Conservation (phyloP, 2,888 invertebrate species). For the Helobdella robusta region DNA sequence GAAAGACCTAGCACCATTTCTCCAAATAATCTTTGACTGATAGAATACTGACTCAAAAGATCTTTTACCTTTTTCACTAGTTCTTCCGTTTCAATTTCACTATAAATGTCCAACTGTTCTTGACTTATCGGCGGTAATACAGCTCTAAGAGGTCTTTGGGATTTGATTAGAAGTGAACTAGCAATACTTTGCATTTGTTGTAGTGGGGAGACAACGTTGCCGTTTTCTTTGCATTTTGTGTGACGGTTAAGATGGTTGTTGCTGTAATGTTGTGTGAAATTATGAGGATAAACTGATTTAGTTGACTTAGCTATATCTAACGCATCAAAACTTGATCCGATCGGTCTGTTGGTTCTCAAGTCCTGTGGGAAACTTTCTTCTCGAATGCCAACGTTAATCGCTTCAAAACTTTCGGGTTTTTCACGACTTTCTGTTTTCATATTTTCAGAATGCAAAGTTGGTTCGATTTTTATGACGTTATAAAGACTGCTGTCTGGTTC, state of each 20-base stretch:
- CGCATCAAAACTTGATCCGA: constrained; percentile 27
- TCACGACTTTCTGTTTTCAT: constrained; percentile 3
- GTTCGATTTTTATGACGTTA: constrained; percentile 11
- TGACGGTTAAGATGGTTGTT: not conserved
- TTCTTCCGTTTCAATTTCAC: constrained; percentile 93
- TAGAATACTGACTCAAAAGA: constrained; percentile 51
- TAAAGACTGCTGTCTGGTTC: not conserved
- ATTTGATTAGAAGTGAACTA: constrained; percentile 69
- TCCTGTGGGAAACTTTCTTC: constrained; percentile 31
- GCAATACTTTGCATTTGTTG: constrained; percentile 97
- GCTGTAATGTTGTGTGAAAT: not conserved
- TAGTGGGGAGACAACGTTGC: constrained; percentile 74
- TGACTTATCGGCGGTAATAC: constrained; percentile 95
- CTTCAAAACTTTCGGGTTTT: not conserved
- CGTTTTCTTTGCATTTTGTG: constrained; percentile 50
- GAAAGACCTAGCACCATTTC: constrained; percentile 73
- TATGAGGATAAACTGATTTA: not conserved
- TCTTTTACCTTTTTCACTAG: constrained; percentile 72
- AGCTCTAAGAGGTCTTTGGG: constrained; percentile 80
- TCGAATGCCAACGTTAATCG: not conserved
- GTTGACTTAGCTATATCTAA: constrained; percentile 8
- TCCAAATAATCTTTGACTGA: constrained; percentile 93
- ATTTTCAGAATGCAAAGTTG: not conserved
- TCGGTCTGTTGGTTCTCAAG: constrained; percentile 27
- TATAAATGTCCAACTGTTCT: constrained; percentile 95